Conservation (phyloP, 2,888 invertebrate genomes). For the Neocrepidodera transversa region DNA sequence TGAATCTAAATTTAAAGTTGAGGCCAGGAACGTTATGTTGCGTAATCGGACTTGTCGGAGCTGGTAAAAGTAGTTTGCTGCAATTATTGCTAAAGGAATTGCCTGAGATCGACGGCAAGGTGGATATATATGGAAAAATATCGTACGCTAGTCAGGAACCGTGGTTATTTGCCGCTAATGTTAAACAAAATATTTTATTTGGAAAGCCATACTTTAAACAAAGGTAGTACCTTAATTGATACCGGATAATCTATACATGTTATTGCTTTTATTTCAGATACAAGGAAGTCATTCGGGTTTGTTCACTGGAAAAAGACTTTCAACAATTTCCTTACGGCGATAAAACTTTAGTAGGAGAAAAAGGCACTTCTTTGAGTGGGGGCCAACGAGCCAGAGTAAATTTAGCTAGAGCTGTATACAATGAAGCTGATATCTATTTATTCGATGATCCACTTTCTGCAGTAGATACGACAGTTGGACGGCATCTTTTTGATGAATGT, state of each 20-base stretch:
- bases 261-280: slow-evolving; percentile 37
- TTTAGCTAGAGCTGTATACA: slow-evolving; percentile 79
- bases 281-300: slow-evolving; percentile 65
- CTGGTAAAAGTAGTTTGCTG: slow-evolving; percentile 74
- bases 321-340: slow-evolving; percentile 76
- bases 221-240: neutral
- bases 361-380: slow-evolving; percentile 79
- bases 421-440: slow-evolving; percentile 77
- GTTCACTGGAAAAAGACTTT: slow-evolving; percentile 74
- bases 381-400: slow-evolving; percentile 84
- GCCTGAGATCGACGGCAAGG: slow-evolving; percentile 66
- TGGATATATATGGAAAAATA: slow-evolving; percentile 68
- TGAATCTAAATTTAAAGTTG: slow-evolving; percentile 62
- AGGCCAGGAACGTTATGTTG: slow-evolving; percentile 59
- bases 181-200: slow-evolving; percentile 83
- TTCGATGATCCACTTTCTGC: slow-evolving; percentile 84
- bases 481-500: slow-evolving; percentile 78
- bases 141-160: slow-evolving; percentile 82
- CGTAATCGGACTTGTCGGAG: slow-evolving; percentile 70
- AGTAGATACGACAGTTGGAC: slow-evolving; percentile 79
- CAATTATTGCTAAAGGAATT: slow-evolving; percentile 79
- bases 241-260: neutral
- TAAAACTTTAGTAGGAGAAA: slow-evolving; percentile 78
- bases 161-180: slow-evolving; percentile 76
- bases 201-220: slow-evolving; percentile 65